phyloP scores from a whole-genome alignment of 2,113 vertebrate genomes.

The Peromyscus polionotus region DNA sequence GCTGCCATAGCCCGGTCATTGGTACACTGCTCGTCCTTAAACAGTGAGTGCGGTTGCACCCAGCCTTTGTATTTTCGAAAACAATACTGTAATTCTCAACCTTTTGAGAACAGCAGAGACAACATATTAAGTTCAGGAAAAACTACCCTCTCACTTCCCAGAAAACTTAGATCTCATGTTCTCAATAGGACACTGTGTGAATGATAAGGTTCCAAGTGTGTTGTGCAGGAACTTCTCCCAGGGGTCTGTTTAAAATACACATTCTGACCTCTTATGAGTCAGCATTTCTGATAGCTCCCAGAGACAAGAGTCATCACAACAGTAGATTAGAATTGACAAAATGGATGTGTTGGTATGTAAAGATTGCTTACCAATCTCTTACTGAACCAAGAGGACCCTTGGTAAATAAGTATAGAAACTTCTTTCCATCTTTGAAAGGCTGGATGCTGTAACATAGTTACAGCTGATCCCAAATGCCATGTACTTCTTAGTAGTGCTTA shows the following conservation, averaged over 20 bases:
- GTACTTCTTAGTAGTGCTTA: background rate
- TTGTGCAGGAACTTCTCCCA: background rate
- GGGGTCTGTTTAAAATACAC: background rate
- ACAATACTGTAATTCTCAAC: background rate
- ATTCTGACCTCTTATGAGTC: background rate
- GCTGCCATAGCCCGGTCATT: constrained; percentile 86
- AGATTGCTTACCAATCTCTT: constrained; percentile 2
- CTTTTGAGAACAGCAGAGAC: background rate
- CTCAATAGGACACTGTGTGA: background rate
- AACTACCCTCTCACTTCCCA: background rate
- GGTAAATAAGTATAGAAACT: background rate
- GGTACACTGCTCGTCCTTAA: constrained; percentile 75
- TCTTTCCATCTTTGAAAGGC: background rate
- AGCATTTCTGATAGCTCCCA: background rate
- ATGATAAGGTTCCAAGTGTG: background rate
- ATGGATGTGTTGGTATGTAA: background rate
- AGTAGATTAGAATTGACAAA: background rate
- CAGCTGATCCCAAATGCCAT: background rate
- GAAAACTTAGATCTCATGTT: constrained; percentile 32
- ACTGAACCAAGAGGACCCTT: background rate
- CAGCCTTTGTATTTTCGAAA: background rate
- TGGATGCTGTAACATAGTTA: background rate
- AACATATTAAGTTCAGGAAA: background rate
- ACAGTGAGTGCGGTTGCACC: background rate
- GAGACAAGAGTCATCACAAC: background rate